Conservation (phyloP, 2,797 vertebrate genomes). For the Sebastes jordani region DNA sequence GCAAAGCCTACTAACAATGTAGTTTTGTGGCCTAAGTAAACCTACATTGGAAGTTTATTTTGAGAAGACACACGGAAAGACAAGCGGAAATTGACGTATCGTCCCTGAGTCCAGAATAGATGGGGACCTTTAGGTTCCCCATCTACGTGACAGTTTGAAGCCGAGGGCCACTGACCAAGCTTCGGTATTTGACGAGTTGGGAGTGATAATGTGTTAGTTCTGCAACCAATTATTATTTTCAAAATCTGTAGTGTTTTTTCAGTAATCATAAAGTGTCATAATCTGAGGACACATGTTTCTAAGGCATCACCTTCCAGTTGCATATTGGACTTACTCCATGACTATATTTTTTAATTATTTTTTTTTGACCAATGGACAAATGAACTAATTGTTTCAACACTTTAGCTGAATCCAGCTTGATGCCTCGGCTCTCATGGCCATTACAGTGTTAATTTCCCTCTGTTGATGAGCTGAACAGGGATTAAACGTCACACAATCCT, state of each 20-base stretch:
- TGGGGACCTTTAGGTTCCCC: no score
- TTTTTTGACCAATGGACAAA: background rate
- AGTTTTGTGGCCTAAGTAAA: background rate
- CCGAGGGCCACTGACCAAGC: no score
- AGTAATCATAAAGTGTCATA: background rate
- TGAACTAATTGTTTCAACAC: background rate
- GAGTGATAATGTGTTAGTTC: no score
- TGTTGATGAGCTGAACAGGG: background rate
- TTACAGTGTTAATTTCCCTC: background rate
- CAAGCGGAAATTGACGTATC: background rate
- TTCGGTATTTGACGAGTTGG: no score
- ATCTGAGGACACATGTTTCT: background rate
- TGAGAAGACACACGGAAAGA: background rate
- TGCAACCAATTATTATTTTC: background rate
- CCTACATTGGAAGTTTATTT: background rate
- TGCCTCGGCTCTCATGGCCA: background rate
- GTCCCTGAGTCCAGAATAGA: background rate
- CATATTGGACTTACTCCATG: no score
- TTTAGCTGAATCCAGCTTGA: background rate
- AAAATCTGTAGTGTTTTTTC: no score
- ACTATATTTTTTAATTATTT: no score
- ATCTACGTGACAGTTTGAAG: no score
- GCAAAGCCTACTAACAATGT: background rate
- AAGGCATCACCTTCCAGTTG: no score
- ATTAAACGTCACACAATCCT: background rate